Conservation (phyloP, 2,888 invertebrate genomes). For the Campoletis raptor region DNA sequence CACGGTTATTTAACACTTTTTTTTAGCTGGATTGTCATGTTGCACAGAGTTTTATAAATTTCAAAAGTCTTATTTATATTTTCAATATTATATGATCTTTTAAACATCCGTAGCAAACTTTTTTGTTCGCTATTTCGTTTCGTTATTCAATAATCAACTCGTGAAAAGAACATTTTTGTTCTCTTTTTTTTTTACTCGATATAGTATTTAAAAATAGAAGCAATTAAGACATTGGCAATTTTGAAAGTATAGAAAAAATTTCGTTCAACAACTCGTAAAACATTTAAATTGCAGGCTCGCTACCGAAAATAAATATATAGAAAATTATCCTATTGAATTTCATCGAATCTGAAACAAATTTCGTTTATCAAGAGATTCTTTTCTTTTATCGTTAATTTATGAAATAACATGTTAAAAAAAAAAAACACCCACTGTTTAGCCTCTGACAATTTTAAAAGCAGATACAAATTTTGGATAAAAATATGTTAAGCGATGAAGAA, state of each 20-base stretch:
- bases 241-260: background rate
- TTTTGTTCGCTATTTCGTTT: background rate
- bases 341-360: background rate
- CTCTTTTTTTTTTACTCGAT: background rate
- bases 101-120: background rate
- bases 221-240: background rate
- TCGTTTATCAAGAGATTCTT: background rate
- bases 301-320: background rate
- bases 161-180: background rate
- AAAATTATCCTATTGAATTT: background rate
- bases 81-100: background rate
- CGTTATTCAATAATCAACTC: background rate
- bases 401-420: background rate
- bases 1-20: background rate
- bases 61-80: background rate
- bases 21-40: background rate
- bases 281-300: background rate
- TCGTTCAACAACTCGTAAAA: background rate
- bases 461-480: too few species aligned
- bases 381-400: background rate
- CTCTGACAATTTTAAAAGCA: too few species aligned
- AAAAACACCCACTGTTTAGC: too few species aligned
- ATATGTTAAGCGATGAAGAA: too few species aligned
- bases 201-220: background rate
- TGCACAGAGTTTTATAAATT: background rate